These are phyloP conservation scores for Sipha flava DNA, from an alignment of 1,140 invertebrate species.

Conservation along the genomic window DNA sequence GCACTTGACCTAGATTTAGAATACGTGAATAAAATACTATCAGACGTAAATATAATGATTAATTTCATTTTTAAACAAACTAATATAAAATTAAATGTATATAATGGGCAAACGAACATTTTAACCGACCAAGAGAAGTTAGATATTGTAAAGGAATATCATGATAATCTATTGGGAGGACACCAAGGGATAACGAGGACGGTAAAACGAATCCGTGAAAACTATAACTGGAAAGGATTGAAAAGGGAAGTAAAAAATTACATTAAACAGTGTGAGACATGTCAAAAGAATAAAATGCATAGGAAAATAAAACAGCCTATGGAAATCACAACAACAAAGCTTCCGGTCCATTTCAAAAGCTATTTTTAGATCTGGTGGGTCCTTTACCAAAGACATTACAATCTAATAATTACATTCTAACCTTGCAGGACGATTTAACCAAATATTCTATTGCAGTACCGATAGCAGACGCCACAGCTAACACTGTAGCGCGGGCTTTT, in stretches of 20 bases:
- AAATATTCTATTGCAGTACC: conserved; percentile 37
- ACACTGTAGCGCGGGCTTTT: neutral
- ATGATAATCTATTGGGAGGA: too few relatives aligned
- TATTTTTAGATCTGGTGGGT: neutral
- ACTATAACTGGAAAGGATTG: neutral
- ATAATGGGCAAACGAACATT: too few relatives aligned
- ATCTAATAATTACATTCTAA: neutral
- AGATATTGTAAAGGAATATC: too few relatives aligned
- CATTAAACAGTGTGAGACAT: neutral
- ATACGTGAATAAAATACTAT: too few relatives aligned
- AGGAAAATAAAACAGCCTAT: neutral
- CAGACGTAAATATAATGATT: too few relatives aligned
- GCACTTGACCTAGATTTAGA: too few relatives aligned
- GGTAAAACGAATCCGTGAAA: neutral
- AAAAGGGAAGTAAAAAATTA: neutral
- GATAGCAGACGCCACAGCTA: too few relatives aligned
- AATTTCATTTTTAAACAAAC: too few relatives aligned
- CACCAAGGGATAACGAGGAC: neutral
- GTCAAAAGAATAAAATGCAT: neutral
- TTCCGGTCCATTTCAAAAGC: neutral
- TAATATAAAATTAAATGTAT: too few relatives aligned
- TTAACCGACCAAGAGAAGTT: too few relatives aligned
- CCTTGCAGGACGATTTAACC: conserved; percentile 40
- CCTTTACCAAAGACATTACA: neutral
- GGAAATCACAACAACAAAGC: neutral